Evolutionary conservation across 2,113 vertebrate genomes (phyloP), one percentile per base, ranked within the genome.

Genomic region (Apodemus sylvaticus): DNA sequence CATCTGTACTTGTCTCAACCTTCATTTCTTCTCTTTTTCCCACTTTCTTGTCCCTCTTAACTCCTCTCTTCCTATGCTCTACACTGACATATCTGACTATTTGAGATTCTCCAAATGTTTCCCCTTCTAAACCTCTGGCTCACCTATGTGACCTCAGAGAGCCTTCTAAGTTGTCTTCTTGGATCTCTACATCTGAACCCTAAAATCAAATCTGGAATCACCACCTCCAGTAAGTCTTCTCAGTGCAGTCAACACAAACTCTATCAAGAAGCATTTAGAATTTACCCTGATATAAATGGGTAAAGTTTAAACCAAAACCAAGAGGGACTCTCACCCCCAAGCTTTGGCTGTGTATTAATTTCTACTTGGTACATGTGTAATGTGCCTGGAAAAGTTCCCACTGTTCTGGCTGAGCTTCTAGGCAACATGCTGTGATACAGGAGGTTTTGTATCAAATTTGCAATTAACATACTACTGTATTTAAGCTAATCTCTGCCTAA

Each of bases 401-500:
- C 76, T 36, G 39, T 39, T 96, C 87, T 94, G 48, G 71, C 53
- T 92, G 1, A 0, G n/a, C 51, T 94, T 88, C 31, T 77, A 86
- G 83, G 60, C 64, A 60, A 4, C 89, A 55, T 48, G 89, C 96
- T 96, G 93, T 0, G 55, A 94, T 90, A 74, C 36, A 36, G 64
- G 71, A 79, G 89, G 58, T 26, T 94, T 60, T 77, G 77, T 91
- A 90, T 96, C 94, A 90, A 71, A 74, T 82, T 55, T n/a, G 19
- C 85, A 96, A 89, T 92, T 96, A 96, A 93, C 93, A 90, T 96
- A 96, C 92, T 93, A 96, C 93, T 89, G 36, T 96, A 90, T 90
- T 95, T 96, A 95, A 93, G 85, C 90, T 92, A 88, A 96, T 92
- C 94, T 95, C 87, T 82, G 55, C 73, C 88, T 97, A 90, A 97